Conservation (phyloP, 2,113 vertebrate species). For the Acanthochromis polyacanthus region DNA sequence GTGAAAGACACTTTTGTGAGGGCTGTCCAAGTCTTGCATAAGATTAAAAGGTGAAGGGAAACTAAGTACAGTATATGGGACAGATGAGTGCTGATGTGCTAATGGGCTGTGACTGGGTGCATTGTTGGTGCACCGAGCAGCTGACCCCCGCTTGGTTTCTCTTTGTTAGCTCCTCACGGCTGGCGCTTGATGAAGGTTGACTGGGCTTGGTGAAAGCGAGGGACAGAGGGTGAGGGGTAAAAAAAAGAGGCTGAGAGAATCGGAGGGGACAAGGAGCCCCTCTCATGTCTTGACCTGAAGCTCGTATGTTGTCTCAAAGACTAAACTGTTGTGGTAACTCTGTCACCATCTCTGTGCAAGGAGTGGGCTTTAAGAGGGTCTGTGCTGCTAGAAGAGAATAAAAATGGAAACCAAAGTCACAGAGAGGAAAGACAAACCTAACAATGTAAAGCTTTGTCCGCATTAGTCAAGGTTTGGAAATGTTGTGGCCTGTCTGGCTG, state of each 20-base stretch:
- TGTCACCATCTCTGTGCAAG: conserved; percentile 29
- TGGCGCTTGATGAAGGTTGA: conserved; percentile 62
- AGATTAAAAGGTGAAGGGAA: conserved; percentile 42
- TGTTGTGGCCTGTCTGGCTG: conserved; percentile 11
- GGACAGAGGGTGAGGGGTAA: conserved; percentile 21
- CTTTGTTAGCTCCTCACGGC: conserved; percentile 64
- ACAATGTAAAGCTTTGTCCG: conserved; percentile 49
- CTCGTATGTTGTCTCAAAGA: conserved; percentile 35
- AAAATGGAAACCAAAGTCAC: conserved; percentile 32
- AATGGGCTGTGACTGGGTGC: conserved; percentile 68
- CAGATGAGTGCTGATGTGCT: conserved; percentile 68
- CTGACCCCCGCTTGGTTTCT: conserved; percentile 52
- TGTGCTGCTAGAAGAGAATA: conserved; percentile 31
- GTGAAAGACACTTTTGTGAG: conserved; percentile 18
- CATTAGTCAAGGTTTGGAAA: conserved; percentile 1
- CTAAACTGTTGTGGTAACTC: conserved; percentile 56
- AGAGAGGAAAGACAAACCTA: conserved; percentile 3
- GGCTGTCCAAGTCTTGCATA: conserved; percentile 24
- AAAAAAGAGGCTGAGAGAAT: conserved; percentile 32
- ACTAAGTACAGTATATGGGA: conserved; percentile 61
- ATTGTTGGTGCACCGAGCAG: conserved; percentile 61
- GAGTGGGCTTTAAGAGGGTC: not conserved
- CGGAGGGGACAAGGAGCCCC: conserved; percentile 48
- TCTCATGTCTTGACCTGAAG: conserved; percentile 58
- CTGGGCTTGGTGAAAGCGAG: conserved; percentile 47